Conservation (phyloP, 2,113 vertebrate genomes). For the Phaethornis superciliosus region DNA sequence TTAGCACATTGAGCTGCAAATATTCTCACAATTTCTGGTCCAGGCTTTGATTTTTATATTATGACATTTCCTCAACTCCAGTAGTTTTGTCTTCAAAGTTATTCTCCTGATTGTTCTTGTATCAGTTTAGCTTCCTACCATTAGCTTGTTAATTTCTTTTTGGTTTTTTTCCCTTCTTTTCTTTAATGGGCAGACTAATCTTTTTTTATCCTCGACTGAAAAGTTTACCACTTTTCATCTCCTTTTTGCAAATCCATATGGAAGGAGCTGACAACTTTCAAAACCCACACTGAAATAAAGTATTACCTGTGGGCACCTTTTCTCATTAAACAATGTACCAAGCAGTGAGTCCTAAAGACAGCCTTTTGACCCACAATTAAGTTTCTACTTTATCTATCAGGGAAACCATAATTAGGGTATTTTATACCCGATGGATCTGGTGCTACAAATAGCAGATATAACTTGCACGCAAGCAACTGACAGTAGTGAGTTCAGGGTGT, state of each 20-base stretch:
- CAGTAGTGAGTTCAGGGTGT: background rate
- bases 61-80: conserved; percentile 7
- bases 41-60: conserved; percentile 12
- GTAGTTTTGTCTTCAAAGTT: conserved; percentile 42
- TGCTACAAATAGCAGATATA: background rate
- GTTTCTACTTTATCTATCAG: background rate
- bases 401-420: background rate
- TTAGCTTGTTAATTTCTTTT: background rate
- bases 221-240: background rate
- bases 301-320: conserved; percentile 14
- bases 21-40: conserved; percentile 6
- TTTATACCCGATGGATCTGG: background rate
- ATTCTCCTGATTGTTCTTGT: background rate
- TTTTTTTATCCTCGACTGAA: background rate
- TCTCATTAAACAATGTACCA: conserved; percentile 15
- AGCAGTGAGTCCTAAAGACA: background rate
- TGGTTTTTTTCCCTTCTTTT: background rate
- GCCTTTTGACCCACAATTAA: conserved; percentile 15
- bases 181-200: background rate
- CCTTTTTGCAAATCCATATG: background rate
- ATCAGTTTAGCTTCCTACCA: background rate
- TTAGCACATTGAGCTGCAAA: conserved; percentile 40
- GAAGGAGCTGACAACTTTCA: background rate
- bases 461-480: background rate
- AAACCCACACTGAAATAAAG: background rate